A percentile compares a stretch with the other conserved stretches of the same genome.
Evolutionary conservation across 2,797 vertebrate species (phyloP).

Genomic region (Triplophysa bombifrons): DNA sequence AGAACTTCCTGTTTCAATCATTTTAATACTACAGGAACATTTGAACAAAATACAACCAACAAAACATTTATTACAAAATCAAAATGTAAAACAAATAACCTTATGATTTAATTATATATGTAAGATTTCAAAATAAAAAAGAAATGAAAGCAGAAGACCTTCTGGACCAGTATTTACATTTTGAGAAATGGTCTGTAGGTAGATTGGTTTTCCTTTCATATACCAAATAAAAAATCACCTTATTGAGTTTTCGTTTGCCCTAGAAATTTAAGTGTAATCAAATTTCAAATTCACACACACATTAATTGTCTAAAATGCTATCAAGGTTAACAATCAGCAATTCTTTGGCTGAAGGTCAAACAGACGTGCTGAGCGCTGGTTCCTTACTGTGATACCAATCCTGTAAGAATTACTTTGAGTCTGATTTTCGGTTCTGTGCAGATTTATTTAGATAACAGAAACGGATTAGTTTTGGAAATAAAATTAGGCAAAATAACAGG

Average conservation of each 20-base stretch:
- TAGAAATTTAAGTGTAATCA: no score
- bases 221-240: not conserved
- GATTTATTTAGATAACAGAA: not conserved
- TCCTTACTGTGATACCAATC: not conserved
- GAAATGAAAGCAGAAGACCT: no score
- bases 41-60: no score
- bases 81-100: no score
- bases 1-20: no score
- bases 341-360: not conserved
- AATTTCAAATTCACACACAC: not conserved
- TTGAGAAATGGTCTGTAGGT: no score
- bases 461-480: not conserved
- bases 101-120: no score
- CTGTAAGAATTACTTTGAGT: not conserved
- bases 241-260: no score
- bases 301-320: not conserved
- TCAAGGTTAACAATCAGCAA: not conserved
- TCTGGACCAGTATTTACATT: no score
- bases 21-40: no score
- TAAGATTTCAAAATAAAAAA: no score
- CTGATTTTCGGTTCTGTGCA: not conserved
- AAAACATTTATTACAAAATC: no score
- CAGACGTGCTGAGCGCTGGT: not conserved
- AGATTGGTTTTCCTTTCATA: not conserved
- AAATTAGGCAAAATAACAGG: not conserved